A percentile compares a stretch with the other conserved stretches of the same genome.
phyloP scores from a whole-genome alignment of 2,113 vertebrate genomes.

The Thryonomys swinderianus region DNA sequence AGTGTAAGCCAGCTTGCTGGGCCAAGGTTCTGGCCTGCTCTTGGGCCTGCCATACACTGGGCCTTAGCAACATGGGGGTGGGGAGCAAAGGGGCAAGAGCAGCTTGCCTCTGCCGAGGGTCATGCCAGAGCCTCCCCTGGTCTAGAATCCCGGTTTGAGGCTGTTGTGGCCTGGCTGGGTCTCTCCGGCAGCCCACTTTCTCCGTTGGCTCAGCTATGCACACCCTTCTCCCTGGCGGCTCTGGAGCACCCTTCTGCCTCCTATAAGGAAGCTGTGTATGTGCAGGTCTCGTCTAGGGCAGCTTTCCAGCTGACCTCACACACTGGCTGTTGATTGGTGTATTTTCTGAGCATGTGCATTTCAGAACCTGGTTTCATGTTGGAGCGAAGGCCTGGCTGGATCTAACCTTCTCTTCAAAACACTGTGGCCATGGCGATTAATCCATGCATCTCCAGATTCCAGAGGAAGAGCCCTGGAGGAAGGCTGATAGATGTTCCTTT shows the following conservation, averaged over 20 bases:
- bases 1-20: not conserved
- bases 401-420: constrained; percentile 17
- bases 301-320: constrained; percentile 29
- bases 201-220: not conserved
- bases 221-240: no score
- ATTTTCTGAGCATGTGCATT: not conserved
- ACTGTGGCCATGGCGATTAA: not conserved
- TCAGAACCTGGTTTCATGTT: not conserved
- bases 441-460: not conserved
- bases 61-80: not conserved
- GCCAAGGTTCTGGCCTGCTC: not conserved
- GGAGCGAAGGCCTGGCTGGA: not conserved
- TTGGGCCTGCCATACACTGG: no score
- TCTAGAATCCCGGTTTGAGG: no score
- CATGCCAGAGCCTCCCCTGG: no score
- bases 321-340: not conserved
- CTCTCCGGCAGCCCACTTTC: not conserved
- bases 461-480: not conserved
- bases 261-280: not conserved
- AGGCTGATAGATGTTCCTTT: not conserved
- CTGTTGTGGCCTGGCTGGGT: not conserved
- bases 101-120: no score
- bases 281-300: not conserved
- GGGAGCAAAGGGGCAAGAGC: not conserved
- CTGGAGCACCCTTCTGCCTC: not conserved